phyloP scores from a whole-genome alignment of 2,113 vertebrate species.

The human region GRCh38 chr4:72611501-72612000 shows the following conservation, averaged over 20 bases:
- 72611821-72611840: not conserved
- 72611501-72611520: not conserved
- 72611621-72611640: not conserved
- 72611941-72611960: constrained; percentile 26
- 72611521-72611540: not conserved
- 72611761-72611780: constrained; percentile 6
- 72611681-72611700: not conserved
- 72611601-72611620: not conserved
- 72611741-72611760: not conserved
- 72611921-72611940: not conserved
- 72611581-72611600: constrained; percentile 17
- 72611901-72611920: not conserved
- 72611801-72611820: not conserved
- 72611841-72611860: constrained; percentile 18
- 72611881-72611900: not conserved
- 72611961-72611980: not conserved
- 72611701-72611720: not conserved
- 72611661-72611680: not conserved
- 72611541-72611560: not conserved
- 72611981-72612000: constrained; percentile 1
- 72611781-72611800: not conserved
- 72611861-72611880: not conserved
- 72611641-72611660: not conserved
- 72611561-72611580: not conserved
- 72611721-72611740: not conserved